phyloP scores from a whole-genome alignment of 2,113 vertebrate species.

The Leptobrachium leishanense region DNA sequence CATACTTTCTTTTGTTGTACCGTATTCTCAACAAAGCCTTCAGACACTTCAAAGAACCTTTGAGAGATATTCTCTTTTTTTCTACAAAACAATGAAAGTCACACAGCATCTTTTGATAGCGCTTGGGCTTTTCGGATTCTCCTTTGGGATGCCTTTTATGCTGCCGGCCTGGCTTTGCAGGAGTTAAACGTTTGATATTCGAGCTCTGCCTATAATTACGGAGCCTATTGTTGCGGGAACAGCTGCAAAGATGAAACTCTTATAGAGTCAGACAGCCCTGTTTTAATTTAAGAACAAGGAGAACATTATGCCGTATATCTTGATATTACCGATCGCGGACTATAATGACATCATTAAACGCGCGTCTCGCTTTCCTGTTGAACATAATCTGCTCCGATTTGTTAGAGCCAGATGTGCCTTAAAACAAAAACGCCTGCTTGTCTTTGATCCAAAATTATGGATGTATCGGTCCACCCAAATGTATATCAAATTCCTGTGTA shows the following conservation, averaged over 20 bases:
- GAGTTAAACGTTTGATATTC: conserved; percentile 48
- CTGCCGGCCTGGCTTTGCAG: conserved; percentile 1
- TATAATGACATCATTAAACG: conserved; percentile 53
- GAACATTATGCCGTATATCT: conserved; percentile 54
- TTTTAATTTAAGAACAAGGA: conserved; percentile 57
- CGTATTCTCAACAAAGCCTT: background rate
- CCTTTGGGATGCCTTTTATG: conserved; percentile 20
- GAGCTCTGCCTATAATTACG: conserved; percentile 52
- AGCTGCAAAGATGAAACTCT: conserved; percentile 51
- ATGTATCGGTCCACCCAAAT: background rate
- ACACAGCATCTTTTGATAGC: background rate
- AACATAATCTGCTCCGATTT: conserved; percentile 49
- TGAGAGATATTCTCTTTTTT: background rate
- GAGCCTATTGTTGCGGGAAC: conserved; percentile 36
- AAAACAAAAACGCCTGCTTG: background rate
- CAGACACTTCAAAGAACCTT: background rate
- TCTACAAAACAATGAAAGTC: background rate
- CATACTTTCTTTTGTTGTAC: background rate
- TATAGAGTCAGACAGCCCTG: conserved; percentile 49
- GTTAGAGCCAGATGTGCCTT: conserved; percentile 53
- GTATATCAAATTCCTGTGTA: background rate
- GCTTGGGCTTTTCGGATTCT: background rate
- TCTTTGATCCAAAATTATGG: background rate
- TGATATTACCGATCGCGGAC: conserved; percentile 45
- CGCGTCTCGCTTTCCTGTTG: conserved; percentile 43